These are phyloP conservation scores for Rhinogobio ventralis DNA, from an alignment of 2,797 vertebrate genomes.

Conservation along the genomic window DNA sequence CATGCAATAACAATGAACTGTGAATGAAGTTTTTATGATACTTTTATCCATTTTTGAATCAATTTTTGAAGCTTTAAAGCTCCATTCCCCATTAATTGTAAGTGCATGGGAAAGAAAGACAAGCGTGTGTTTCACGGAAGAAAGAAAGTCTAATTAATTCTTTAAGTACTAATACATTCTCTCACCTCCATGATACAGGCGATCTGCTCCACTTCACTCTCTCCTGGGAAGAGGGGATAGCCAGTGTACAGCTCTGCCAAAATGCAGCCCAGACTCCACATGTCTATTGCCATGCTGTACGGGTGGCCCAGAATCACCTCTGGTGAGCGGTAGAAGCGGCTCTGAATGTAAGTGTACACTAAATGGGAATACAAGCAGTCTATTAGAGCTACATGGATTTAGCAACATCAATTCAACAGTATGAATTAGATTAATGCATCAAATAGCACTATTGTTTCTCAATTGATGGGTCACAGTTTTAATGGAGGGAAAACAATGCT, in stretches of 20 bases:
- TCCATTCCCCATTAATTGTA: not conserved
- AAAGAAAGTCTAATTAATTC: not conserved
- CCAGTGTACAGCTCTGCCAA: constrained; percentile 90
- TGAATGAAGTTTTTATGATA: not conserved
- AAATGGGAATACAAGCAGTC: not conserved
- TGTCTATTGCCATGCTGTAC: constrained; percentile 93
- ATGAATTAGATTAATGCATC: not conserved
- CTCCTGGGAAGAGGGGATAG: constrained; percentile 90
- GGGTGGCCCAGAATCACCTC: constrained; percentile 93
- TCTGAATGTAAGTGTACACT: constrained; percentile 96
- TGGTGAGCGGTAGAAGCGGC: constrained; percentile 92
- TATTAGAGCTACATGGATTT: not conserved
- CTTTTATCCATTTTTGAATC: not conserved
- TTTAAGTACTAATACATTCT: not conserved
- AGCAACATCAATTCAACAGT: not conserved
- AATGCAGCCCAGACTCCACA: constrained; percentile 97
- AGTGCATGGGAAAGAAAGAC: not conserved
- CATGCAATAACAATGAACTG: not conserved
- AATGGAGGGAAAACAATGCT: not conserved
- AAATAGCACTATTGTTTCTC: not conserved
- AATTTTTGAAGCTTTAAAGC: constrained; percentile 8
- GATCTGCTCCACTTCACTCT: constrained; percentile 92
- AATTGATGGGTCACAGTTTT: not conserved
- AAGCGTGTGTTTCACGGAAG: not conserved
- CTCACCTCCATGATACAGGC: constrained; percentile 95